Conservation (phyloP, 2,113 vertebrate genomes). For the Notarius quadriscutis region DNA sequence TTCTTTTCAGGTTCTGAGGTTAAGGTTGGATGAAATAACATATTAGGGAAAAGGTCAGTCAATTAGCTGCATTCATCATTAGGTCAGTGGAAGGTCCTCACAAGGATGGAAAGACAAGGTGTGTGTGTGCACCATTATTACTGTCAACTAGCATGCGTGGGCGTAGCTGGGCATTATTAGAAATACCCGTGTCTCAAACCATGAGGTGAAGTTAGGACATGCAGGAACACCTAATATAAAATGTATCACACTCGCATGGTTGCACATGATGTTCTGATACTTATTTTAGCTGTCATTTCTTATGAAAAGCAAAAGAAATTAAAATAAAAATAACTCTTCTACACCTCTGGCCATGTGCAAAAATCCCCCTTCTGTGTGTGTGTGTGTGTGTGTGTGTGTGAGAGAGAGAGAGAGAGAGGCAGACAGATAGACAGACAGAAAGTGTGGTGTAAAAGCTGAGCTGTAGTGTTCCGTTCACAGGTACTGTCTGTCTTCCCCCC, state of each 20-base stretch:
- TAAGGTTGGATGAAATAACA: too few relatives aligned
- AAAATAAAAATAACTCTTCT: neutral
- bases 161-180: neutral
- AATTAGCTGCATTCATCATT: neutral
- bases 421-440: neutral
- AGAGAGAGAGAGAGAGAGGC: too few relatives aligned
- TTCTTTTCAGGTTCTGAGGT: neutral
- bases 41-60: too few relatives aligned
- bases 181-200: neutral
- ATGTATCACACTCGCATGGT: neutral
- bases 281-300: neutral
- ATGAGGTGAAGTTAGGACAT: neutral
- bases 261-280: neutral
- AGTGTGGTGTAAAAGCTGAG: neutral
- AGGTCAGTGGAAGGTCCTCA: neutral
- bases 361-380: neutral
- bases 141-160: neutral
- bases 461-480: constrained; percentile 41
- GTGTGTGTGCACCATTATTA: neutral
- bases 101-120: neutral
- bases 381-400: neutral
- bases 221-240: neutral
- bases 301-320: neutral
- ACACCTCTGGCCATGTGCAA: neutral
- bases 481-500: constrained; percentile 44